Conservation (phyloP, 1,140 invertebrate genomes). For the Babylonia areolata region DNA sequence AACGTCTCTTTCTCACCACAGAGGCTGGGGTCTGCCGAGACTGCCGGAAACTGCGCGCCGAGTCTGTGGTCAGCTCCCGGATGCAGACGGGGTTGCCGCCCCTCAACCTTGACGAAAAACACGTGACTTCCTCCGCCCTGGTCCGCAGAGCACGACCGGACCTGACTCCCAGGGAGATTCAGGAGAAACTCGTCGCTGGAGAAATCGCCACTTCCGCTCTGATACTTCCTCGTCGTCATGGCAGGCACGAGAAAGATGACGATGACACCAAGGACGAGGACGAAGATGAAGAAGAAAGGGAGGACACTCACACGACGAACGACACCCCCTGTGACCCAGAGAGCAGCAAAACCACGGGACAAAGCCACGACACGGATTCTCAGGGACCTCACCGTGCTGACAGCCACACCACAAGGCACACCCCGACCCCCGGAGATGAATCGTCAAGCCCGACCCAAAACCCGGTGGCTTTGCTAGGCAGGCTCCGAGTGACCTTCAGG, state of each 20-base stretch:
- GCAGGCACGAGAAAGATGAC: neutral
- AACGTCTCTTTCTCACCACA: too few relatives aligned
- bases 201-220: constrained; percentile 42
- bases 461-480: neutral
- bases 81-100: constrained; percentile 48
- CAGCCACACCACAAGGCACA: neutral
- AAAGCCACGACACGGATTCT: neutral
- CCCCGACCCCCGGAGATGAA: too few relatives aligned
- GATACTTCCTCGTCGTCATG: constrained; percentile 14
- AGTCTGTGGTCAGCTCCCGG: constrained; percentile 38
- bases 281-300: neutral
- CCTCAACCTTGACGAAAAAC: constrained; percentile 43
- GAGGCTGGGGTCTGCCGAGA: constrained; percentile 51
- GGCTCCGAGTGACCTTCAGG: constrained; percentile 8
- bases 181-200: constrained; percentile 47
- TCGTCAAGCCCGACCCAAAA: too few relatives aligned
- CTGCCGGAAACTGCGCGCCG: constrained; percentile 48
- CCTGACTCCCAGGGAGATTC: constrained; percentile 47
- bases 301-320: neutral
- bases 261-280: too few relatives aligned
- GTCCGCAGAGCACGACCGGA: constrained; percentile 43
- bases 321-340: neutral
- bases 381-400: too few relatives aligned
- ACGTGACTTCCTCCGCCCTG: constrained; percentile 46
- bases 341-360: neutral